These are phyloP conservation scores for Periparus ater DNA, from an alignment of 2,797 vertebrate species.

Conservation along the genomic window DNA sequence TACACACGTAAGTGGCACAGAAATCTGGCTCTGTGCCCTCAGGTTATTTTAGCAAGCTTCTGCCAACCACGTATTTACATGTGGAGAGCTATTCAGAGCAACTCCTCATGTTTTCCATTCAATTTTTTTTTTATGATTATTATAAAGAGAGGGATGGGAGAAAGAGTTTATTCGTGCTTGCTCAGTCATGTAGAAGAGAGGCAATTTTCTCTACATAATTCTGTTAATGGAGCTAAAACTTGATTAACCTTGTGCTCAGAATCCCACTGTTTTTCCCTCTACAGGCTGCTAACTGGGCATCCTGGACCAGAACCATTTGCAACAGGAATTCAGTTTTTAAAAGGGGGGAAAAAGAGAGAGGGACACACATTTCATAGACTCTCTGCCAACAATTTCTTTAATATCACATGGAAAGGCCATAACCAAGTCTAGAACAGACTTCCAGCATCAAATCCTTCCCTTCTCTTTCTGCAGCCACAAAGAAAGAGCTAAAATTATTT, in stretches of 20 bases:
- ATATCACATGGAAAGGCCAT: neutral
- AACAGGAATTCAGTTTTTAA: neutral
- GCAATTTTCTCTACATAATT: neutral
- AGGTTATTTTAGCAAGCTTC: constrained; percentile 69
- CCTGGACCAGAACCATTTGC: neutral
- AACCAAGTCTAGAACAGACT: neutral
- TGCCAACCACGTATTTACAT: constrained; percentile 62
- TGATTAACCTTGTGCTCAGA: neutral
- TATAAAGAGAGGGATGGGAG: constrained; percentile 11
- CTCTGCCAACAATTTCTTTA: neutral
- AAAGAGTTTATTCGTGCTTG: constrained; percentile 29
- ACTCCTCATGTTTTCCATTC: constrained; percentile 70
- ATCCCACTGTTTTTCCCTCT: neutral
- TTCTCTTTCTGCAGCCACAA: neutral
- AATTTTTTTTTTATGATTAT: constrained; percentile 23
- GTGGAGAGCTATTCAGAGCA: constrained; percentile 66
- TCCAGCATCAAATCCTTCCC: neutral
- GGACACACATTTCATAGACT: neutral
- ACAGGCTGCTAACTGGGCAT: neutral
- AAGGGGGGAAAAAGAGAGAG: rapidly evolving
- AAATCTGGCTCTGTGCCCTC: constrained; percentile 64
- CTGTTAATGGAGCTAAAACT: neutral
- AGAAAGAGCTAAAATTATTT: neutral
- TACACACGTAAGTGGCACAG: constrained; percentile 49
- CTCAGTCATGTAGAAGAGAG: constrained; percentile 1